A percentile compares a stretch with the other conserved stretches of the same genome.
Evolutionary conservation across 2,888 invertebrate genomes (phyloP).

Genomic region (Erpobdella octoculata): DNA sequence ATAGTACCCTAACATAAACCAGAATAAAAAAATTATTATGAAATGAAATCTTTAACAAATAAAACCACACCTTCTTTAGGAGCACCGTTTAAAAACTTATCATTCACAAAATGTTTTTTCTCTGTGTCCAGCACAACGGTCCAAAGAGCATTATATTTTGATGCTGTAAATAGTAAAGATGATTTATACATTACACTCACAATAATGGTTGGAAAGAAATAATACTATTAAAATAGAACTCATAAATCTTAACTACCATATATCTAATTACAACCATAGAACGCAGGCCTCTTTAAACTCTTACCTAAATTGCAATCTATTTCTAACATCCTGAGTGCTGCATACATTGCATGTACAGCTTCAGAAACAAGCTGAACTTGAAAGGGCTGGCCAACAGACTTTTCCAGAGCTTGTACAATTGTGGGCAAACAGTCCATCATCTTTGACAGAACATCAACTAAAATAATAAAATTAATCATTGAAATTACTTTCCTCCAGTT

Average conservation of each 20-base stretch:
- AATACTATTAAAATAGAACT: too few species aligned
- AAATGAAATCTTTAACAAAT: background rate
- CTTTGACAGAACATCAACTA: background rate
- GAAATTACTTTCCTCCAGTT: background rate
- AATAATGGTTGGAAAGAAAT: too few species aligned
- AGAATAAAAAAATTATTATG: background rate
- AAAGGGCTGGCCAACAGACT: slow-evolving; percentile 66
- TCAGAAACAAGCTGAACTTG: slow-evolving; percentile 63
- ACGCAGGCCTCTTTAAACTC: too few species aligned
- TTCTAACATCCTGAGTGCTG: slow-evolving; percentile 62
- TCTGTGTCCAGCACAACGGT: slow-evolving; percentile 65
- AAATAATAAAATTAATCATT: background rate
- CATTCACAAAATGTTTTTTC: slow-evolving; percentile 72
- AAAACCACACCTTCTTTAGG: slow-evolving; percentile 60
- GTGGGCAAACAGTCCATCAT: slow-evolving; percentile 56
- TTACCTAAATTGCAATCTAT: slow-evolving; percentile 50
- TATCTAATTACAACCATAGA: too few species aligned
- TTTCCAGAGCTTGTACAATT: slow-evolving; percentile 66
- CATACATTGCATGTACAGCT: slow-evolving; percentile 64
- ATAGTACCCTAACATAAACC: slow-evolving; percentile 8
- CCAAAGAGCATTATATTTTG: slow-evolving; percentile 59
- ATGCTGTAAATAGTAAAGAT: background rate
- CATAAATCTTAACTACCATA: too few species aligned
- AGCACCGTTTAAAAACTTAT: slow-evolving; percentile 68
- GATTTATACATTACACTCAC: too few species aligned